These are phyloP conservation scores for Drosophila prostipennis DNA, from an alignment of 2,888 invertebrate species.

Conservation along the genomic window DNA sequence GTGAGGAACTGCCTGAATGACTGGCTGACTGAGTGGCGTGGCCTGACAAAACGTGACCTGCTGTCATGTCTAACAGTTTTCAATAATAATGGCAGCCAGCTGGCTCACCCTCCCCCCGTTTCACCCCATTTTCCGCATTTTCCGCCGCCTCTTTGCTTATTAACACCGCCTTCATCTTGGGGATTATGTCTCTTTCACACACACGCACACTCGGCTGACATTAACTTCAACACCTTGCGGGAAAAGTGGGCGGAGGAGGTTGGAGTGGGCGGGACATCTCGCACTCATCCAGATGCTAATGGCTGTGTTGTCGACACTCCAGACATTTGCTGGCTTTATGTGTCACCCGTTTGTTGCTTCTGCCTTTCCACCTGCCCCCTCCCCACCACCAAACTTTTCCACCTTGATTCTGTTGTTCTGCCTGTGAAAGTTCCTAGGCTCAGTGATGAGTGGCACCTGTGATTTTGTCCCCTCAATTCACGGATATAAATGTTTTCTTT, in stretches of 20 bases:
- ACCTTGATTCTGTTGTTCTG: background rate
- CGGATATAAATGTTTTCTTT: too few species aligned
- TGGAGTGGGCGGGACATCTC: slow-evolving; percentile 3
- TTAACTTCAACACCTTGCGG: slow-evolving; percentile 44
- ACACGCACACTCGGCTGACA: slow-evolving; percentile 15
- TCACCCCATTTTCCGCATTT: slow-evolving; percentile 4
- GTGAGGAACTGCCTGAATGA: slow-evolving; percentile 11
- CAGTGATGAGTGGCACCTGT: slow-evolving; percentile 32
- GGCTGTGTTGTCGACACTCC: slow-evolving; percentile 73
- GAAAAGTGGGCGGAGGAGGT: background rate
- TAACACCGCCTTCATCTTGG: slow-evolving; percentile 44
- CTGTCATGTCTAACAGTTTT: slow-evolving; percentile 76
- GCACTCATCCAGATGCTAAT: slow-evolving; percentile 69
- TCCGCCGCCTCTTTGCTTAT: slow-evolving; percentile 36
- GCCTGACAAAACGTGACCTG: slow-evolving; percentile 65
- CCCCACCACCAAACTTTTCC: background rate
- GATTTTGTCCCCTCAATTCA: slow-evolving; percentile 4
- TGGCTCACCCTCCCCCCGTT: background rate
- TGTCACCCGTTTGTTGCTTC: slow-evolving; percentile 40
- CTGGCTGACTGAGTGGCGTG: slow-evolving; percentile 39
- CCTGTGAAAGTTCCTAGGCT: slow-evolving; percentile 6
- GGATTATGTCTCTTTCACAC: slow-evolving; percentile 26
- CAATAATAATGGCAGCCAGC: slow-evolving; percentile 66
- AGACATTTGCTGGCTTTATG: slow-evolving; percentile 52
- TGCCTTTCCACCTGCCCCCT: slow-evolving; percentile 6